Percentiles rank a stretch among this genome's conserved stretches.
These are phyloP conservation scores for Oceanodroma tethys DNA, from an alignment of 2,113 vertebrate species.

Conservation along the genomic window DNA sequence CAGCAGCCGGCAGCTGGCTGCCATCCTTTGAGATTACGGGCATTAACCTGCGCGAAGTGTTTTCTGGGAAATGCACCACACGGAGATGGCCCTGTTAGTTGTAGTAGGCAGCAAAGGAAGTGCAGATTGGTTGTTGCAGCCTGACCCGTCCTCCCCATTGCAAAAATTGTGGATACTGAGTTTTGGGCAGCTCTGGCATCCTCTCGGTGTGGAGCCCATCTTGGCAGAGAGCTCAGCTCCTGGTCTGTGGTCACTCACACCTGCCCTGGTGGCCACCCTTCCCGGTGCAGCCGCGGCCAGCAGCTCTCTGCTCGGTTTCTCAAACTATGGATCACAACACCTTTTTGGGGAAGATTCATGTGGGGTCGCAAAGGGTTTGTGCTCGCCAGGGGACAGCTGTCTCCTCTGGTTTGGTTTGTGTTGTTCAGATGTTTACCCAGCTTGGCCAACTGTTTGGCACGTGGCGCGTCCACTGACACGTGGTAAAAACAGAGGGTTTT, in stretches of 20 bases:
- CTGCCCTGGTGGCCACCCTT: not conserved
- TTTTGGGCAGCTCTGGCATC: not conserved
- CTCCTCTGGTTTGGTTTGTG: not conserved
- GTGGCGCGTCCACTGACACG: fast-evolving
- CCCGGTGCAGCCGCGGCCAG: not conserved
- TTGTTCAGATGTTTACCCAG: not conserved
- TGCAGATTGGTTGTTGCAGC: not conserved
- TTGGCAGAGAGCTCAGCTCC: not conserved
- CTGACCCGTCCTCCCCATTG: not conserved
- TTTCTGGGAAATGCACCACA: not conserved
- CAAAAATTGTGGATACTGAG: not conserved
- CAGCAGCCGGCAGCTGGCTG: not conserved
- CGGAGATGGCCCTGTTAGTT: not conserved
- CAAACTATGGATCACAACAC: not conserved
- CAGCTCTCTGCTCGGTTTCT: not conserved
- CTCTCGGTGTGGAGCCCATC: not conserved
- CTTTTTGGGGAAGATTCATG: not conserved
- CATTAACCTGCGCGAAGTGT: not conserved
- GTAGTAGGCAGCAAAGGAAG: not conserved
- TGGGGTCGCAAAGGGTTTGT: not conserved
- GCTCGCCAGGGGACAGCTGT: not conserved
- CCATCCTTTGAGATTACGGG: not conserved
- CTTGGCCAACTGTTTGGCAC: fast-evolving
- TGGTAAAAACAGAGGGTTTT: not conserved
- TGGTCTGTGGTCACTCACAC: not conserved